phyloP scores from a whole-genome alignment of 2,797 vertebrate species.

The Lithobates sylvaticus region DNA sequence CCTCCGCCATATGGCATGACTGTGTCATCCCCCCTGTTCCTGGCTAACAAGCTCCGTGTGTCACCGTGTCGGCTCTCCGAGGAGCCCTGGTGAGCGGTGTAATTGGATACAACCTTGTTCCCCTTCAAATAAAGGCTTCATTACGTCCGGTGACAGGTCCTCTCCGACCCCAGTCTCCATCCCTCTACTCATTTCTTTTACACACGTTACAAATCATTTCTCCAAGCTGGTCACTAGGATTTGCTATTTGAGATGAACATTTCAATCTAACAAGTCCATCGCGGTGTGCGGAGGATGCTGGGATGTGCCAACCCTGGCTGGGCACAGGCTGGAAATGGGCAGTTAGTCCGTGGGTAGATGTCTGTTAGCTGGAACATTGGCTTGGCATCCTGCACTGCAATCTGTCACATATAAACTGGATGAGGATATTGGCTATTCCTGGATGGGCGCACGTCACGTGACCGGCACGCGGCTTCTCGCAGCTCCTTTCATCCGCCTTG shows the following conservation, averaged over 20 bases:
- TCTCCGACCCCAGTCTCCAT: too few species aligned
- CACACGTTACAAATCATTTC: background rate
- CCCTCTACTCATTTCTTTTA: background rate
- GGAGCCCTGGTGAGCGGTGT: background rate
- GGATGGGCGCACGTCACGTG: background rate
- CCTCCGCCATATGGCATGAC: background rate
- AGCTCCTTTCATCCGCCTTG: background rate
- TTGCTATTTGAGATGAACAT: background rate
- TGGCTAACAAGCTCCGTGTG: background rate
- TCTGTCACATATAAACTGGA: slow-evolving; percentile 1
- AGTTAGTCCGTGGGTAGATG: background rate
- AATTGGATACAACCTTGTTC: background rate
- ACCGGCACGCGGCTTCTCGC: background rate
- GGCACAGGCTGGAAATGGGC: slow-evolving; percentile 1
- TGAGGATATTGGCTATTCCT: background rate
- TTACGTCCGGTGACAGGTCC: background rate
- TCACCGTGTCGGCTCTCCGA: background rate
- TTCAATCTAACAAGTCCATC: background rate
- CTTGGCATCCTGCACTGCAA: slow-evolving; percentile 15
- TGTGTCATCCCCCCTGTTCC: background rate
- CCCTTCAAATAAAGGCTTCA: background rate
- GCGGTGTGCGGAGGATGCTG: background rate
- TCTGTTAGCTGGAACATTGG: background rate
- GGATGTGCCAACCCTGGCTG: background rate
- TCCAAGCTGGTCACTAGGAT: background rate